Conservation (phyloP, 2,888 invertebrate genomes). For the Hedychridium roseum region DNA sequence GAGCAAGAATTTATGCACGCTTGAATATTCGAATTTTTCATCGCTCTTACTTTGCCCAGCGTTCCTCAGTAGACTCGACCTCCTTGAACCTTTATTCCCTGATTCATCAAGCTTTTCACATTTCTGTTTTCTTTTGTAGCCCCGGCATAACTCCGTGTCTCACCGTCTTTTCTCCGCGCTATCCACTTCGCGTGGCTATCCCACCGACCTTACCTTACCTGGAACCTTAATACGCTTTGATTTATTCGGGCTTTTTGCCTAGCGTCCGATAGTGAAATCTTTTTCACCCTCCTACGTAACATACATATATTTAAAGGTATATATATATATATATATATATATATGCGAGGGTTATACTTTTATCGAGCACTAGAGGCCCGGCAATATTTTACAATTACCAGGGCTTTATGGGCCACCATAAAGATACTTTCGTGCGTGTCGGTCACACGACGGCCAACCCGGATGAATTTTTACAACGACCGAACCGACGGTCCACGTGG, state of each 20-base stretch:
- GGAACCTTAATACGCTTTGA: slow-evolving; percentile 40
- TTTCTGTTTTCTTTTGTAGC: no score
- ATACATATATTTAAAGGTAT: no score
- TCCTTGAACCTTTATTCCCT: neutral
- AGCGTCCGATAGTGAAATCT: slow-evolving; percentile 40
- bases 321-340: no score
- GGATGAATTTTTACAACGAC: slow-evolving; percentile 47
- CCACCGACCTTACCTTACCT: slow-evolving; percentile 19
- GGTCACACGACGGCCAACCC: slow-evolving; percentile 50
- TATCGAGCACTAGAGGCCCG: slow-evolving; percentile 12
- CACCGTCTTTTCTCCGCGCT: slow-evolving; percentile 1
- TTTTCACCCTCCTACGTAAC: slow-evolving; percentile 21
- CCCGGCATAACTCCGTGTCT: no score
- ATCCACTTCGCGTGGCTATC: neutral
- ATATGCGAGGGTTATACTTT: no score
- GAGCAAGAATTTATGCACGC: no score
- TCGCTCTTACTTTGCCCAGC: slow-evolving; percentile 18
- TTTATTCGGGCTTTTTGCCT: slow-evolving; percentile 46
- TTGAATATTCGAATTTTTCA: no score
- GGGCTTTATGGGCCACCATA: slow-evolving; percentile 55
- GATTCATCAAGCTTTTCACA: neutral
- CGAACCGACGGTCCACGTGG: slow-evolving; percentile 14
- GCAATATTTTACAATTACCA: slow-evolving; percentile 61
- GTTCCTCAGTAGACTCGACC: no score
- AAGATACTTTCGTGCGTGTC: slow-evolving; percentile 58